Evolutionary conservation across 2,113 vertebrate genomes (phyloP), one percentile per base, ranked within the genome.

Genomic region (Rattus rattus): DNA sequence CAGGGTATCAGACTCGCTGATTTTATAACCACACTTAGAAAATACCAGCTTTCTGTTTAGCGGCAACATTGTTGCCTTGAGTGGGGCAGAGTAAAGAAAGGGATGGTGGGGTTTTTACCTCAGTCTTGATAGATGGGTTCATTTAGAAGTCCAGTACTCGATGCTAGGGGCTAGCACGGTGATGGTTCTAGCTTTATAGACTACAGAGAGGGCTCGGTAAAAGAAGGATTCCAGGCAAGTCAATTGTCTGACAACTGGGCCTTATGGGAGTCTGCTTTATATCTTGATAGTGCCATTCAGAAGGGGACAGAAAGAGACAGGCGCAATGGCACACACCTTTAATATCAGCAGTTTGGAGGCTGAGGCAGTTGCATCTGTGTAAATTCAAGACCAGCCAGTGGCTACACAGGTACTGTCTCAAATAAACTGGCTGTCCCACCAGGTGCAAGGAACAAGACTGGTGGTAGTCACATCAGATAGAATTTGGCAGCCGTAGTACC

Each of bases 21-120:
- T 91, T 97, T 96, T 97, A 49, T 47, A 93, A 69, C 92, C 80
- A 72, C 86, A 24, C 0, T 84, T 88, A 83, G 52, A 92, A 92
- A 86, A 88, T 61, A 87, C 28, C 63, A 92, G 70, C 49, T 92
- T 96, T 90, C 61, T 87, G 88, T 63, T 59, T 90, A 67, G 28
- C n/a, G 93, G 28, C 22, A 79, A 80, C 43, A 63, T 79, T 90
- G 95, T 80, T 67, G 36, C 9, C 52, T 93, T 91, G 86, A 76
- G 49, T 93, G n/a, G 36, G 4, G 6, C 3, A 11, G 20, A 43
- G 33, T 24, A 22, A n/a, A 79, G 69, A 19, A 52, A 49, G 59
- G 88, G 52, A 79, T 26, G 20, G 75, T 22, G 70, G 24, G 24
- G 8, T 75, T 95, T 95, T 96, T 67, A 70, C 84, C 72, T 95